phyloP scores from a whole-genome alignment of 1,140 invertebrate species.

The Acyrthosiphon pisum region DNA sequence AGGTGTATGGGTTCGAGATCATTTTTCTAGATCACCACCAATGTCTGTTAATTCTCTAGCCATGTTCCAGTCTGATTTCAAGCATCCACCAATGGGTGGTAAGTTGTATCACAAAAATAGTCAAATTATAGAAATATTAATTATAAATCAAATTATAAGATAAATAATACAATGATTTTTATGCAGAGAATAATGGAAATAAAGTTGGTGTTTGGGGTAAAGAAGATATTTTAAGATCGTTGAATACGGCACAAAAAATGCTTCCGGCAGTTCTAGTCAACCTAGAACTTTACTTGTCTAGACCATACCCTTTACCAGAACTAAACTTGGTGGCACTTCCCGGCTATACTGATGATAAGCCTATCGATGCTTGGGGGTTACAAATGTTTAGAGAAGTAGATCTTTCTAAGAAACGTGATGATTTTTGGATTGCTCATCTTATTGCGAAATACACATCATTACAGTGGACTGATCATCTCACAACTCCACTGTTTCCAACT shows the following conservation, averaged over 20 bases:
- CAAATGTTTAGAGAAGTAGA: constrained; percentile 75
- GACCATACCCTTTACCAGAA: constrained; percentile 74
- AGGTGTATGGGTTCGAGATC: constrained; percentile 69
- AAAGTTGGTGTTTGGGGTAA: constrained; percentile 76
- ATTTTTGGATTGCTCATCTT: constrained; percentile 60
- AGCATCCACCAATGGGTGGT: constrained; percentile 17
- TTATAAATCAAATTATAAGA: neutral
- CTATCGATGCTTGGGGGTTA: constrained; percentile 79
- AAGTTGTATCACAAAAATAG: constrained; percentile 55
- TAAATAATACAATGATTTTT: constrained; percentile 44
- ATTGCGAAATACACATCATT: constrained; percentile 65
- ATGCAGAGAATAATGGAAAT: constrained; percentile 52
- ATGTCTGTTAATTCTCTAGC: constrained; percentile 89
- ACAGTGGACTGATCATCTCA: constrained; percentile 75
- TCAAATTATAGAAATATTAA: neutral
- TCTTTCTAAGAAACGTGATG: constrained; percentile 62
- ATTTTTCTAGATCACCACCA: constrained; percentile 75
- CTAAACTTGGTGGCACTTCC: constrained; percentile 86
- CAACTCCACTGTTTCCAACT: constrained; percentile 76
- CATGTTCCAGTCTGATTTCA: constrained; percentile 79
- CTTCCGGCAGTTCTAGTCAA: constrained; percentile 71
- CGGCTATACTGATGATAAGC: constrained; percentile 71
- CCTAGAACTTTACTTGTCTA: constrained; percentile 75
- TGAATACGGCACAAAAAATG: constrained; percentile 71
- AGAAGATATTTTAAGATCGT: constrained; percentile 71